Evolutionary conservation across 2,113 vertebrate genomes (phyloP).

Genomic region (Elanoides forficatus): DNA sequence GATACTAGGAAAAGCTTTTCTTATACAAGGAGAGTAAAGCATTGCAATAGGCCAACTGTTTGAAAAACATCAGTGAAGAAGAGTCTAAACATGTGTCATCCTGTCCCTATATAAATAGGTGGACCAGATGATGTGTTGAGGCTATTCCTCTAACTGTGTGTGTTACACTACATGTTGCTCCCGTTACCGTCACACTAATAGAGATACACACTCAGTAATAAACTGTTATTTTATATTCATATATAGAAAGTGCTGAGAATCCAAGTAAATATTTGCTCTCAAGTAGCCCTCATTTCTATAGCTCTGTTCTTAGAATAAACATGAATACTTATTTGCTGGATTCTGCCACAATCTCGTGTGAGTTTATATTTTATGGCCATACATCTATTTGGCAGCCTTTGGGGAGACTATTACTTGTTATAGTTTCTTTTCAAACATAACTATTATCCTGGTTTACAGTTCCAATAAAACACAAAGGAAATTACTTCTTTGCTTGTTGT

Average conservation of each 20-base stretch:
- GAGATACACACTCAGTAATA: neutral
- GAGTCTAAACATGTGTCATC: neutral
- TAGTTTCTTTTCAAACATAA: neutral
- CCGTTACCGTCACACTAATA: neutral
- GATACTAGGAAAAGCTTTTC: neutral
- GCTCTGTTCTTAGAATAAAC: slow-evolving; percentile 16
- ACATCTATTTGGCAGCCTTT: neutral
- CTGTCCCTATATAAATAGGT: neutral
- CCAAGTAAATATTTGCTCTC: slow-evolving; percentile 13
- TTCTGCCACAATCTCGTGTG: neutral
- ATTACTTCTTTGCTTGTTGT: neutral
- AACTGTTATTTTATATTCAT: neutral
- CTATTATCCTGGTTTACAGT: neutral
- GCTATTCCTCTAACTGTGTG: neutral
- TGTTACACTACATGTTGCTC: neutral
- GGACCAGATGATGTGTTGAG: neutral
- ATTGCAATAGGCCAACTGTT: neutral
- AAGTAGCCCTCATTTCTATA: neutral
- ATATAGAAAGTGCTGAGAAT: neutral
- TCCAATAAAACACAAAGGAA: slow-evolving; percentile 18
- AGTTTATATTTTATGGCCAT: neutral
- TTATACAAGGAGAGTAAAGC: neutral
- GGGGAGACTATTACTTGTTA: slow-evolving; percentile 1
- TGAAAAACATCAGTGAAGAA: neutral
- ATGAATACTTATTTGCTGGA: neutral